Evolutionary conservation across 2,113 vertebrate genomes (phyloP), one percentile per base, ranked within the genome.

Genomic region (Cynocephalus volans): DNA sequence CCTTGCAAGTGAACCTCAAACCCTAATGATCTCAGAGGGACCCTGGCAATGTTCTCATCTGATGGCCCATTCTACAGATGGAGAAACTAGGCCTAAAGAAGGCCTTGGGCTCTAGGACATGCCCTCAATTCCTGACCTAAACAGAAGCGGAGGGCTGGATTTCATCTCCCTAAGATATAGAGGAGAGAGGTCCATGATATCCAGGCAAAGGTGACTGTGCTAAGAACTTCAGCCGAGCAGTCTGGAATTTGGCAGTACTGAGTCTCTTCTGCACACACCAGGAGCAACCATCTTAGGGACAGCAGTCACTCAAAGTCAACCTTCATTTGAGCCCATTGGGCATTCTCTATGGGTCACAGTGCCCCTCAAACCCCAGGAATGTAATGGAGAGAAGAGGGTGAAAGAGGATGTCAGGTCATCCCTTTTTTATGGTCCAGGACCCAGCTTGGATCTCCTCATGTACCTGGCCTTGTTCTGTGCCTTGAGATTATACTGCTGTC

Each of bases 91-190:
- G 26, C 18, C 8, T n/a, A 58, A 14, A 15, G 23, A 28, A 50
- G 56, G 56, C 50, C 50, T 54, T 50, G 64, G 50, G 65, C 33
- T 56, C 23, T 70, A n/a, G 33, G 33, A 11, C 9, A 41, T 2
- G 15, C 14, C 17, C 76, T 48, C 0, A 21, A 60, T 41, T 21
- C 69, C 67, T 7, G 48, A 65, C 48, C 23, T 3, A 2, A 3
- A 4, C 3, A 1, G 45, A 64, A 64, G 31, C 58, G 50, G 56
- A 45, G 69, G 33, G 21, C 31, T 26, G 8, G 17, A 4, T 17
- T 3, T 31, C 31, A 33, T n/a, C 0, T 36, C 41, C 4, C 13
- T 11, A 50, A n/a, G 9, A 52, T 0, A 0, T 24, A 14, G 67
- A 73, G 52, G 33, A 41, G 6, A 54, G n/a, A 56, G 11, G 60